These are phyloP conservation scores for Mustela erminea DNA, from an alignment of 2,797 vertebrate species.

Conservation along the genomic window DNA sequence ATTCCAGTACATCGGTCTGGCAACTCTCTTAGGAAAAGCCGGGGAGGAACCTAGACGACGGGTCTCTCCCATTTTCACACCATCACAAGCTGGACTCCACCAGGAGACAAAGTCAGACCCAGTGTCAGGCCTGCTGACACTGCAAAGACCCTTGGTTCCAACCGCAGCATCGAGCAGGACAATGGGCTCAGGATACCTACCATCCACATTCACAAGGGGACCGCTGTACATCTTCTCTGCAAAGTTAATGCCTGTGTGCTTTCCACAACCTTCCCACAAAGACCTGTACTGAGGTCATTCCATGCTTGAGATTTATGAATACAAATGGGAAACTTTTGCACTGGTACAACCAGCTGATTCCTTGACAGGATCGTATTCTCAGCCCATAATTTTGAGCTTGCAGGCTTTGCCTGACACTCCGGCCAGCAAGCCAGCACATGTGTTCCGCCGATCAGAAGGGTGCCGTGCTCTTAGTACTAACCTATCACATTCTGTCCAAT, in stretches of 20 bases:
- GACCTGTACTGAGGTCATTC: fast-evolving
- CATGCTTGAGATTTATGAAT: background rate
- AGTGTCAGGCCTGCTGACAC: background rate
- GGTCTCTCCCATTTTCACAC: too few relatives aligned
- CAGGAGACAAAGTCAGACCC: background rate
- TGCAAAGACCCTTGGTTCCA: background rate
- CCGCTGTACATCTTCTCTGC: too few relatives aligned
- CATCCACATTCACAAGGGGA: too few relatives aligned
- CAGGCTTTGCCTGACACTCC: background rate
- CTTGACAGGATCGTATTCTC: background rate
- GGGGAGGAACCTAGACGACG: background rate
- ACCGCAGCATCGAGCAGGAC: background rate
- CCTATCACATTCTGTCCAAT: background rate
- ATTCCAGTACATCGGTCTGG: background rate
- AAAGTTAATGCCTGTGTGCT: background rate
- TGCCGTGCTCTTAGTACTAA: background rate
- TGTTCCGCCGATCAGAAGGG: background rate
- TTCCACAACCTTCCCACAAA: background rate
- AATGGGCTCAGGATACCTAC: background rate
- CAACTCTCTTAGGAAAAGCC: background rate
- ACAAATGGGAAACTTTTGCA: fast-evolving
- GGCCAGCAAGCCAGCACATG: background rate
- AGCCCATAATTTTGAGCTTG: too few relatives aligned
- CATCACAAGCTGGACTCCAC: background rate
- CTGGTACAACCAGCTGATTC: background rate